Evolutionary conservation across 2,797 vertebrate species (phyloP).

Genomic region (Diglossa cyanea): DNA sequence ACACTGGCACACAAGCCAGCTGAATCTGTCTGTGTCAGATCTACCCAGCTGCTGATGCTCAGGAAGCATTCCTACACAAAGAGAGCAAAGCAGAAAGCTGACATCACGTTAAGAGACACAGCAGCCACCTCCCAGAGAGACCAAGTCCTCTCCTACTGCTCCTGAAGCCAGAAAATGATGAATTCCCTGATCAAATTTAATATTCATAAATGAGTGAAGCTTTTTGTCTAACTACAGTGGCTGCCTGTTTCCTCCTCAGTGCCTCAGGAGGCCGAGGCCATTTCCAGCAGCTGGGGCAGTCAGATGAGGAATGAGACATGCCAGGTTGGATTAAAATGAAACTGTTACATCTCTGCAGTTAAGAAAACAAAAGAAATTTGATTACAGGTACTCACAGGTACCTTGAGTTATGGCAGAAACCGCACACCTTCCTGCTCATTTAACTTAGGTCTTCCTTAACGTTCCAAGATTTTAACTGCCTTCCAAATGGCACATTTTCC

Average conservation of each 20-base stretch:
- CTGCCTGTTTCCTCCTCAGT: background rate
- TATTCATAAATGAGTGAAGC: background rate
- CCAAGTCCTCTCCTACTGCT: background rate
- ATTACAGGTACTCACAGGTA: background rate
- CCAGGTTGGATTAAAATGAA: background rate
- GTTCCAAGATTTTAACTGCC: background rate
- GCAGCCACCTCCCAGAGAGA: background rate
- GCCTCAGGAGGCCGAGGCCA: background rate
- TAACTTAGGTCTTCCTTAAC: no score
- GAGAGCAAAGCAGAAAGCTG: background rate
- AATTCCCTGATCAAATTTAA: background rate
- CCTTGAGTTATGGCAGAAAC: background rate
- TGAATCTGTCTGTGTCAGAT: background rate
- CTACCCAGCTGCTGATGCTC: background rate
- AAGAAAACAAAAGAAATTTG: background rate
- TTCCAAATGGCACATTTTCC: background rate
- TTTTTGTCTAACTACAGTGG: background rate
- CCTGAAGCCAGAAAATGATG: fast-evolving
- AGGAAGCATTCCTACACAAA: background rate
- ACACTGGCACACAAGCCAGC: background rate
- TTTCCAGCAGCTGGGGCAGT: background rate
- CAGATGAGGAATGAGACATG: background rate
- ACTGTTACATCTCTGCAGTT: background rate
- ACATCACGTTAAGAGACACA: background rate
- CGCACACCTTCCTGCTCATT: background rate